Conservation (phyloP, 1,140 invertebrate genomes). For the Leptoteleia sp. region DNA sequence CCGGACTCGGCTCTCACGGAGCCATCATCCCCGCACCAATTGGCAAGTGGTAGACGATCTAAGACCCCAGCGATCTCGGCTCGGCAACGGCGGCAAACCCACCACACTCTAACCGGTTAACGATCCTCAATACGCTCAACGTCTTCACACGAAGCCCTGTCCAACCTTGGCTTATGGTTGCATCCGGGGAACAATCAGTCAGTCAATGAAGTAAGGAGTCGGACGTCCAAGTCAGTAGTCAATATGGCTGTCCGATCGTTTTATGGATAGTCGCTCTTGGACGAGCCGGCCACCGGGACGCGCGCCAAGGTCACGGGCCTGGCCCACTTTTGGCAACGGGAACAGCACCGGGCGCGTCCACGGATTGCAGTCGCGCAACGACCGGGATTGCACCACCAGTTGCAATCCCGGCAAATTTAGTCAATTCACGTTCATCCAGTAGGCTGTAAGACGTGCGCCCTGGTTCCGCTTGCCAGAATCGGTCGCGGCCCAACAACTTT, state of each 20-base stretch:
- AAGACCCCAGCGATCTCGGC: constrained; percentile 81
- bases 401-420: constrained; percentile 71
- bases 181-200: constrained; percentile 56
- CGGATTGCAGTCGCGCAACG: constrained; percentile 62
- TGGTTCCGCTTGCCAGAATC: constrained; percentile 42
- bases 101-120: constrained; percentile 79
- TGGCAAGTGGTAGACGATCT: constrained; percentile 79
- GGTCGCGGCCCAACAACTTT: constrained; percentile 46
- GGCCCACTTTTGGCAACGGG: constrained; percentile 41
- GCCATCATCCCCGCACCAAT: constrained; percentile 79
- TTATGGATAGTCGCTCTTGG: constrained; percentile 62
- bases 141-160: constrained; percentile 77
- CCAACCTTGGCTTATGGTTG: constrained; percentile 73
- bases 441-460: constrained; percentile 58
- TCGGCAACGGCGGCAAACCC: constrained; percentile 81
- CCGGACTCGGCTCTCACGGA: constrained; percentile 81
- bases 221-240: constrained; percentile 62
- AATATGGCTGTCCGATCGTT: constrained; percentile 65
- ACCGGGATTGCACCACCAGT: constrained; percentile 55
- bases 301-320: constrained; percentile 40
- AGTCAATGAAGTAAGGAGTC: constrained; percentile 58
- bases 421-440: constrained; percentile 72
- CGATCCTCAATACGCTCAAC: constrained; percentile 79
- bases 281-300: constrained; percentile 38
- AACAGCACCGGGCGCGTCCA: constrained; percentile 38